Evolutionary conservation across 2,113 vertebrate genomes (phyloP), one percentile per base, ranked within the genome.

Genomic region (Caloenas nicobarica): DNA sequence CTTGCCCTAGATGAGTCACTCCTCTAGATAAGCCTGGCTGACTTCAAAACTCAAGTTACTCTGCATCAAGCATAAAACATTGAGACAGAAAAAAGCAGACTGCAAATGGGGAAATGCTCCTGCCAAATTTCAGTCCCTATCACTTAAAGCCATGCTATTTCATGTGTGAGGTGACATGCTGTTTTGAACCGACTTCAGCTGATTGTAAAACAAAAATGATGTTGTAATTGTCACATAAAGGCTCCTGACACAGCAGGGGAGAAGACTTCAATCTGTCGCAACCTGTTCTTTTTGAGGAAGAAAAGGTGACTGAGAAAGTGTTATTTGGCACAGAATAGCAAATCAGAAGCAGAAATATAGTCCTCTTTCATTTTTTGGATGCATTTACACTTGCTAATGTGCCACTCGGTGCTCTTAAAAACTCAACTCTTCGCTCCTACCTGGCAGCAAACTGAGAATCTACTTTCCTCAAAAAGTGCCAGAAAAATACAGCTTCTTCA

Each of bases 201-300:
- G 95, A 96, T 96, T 16, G 4, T 95, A 93, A 97, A 97, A 94
- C 95, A 97, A 97, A 97, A 97, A 88, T 93, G 86, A 90, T 95
- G 92, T 78, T 97, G 80, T 96, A 96, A 96, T 97, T 97, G 95
- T 88, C 95, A 95, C 88, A 95, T 91, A 97, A 97, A 96, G 93
- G 86, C 80, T 97, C 28, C 69, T 95, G 88, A 97, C 93, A 95
- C 95, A 96, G 85, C 80, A 84, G 86, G 80, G 92, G 85, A 93
- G 90, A 94, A 96, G 80, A 68, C 82, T 95, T 90, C 93, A 96
- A 96, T 96, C 95, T 96, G 95, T 96, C 21, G 76, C 93, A 96
- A 93, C 95, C 95, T 96, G 95, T 94, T 96, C 89, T 77, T 61
- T 95, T 92, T 93, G 81, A 95, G 90, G 88, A 96, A 91, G 93